These are phyloP conservation scores for Pseudochirops cupreus DNA, from an alignment of 2,797 vertebrate species.

Conservation along the genomic window DNA sequence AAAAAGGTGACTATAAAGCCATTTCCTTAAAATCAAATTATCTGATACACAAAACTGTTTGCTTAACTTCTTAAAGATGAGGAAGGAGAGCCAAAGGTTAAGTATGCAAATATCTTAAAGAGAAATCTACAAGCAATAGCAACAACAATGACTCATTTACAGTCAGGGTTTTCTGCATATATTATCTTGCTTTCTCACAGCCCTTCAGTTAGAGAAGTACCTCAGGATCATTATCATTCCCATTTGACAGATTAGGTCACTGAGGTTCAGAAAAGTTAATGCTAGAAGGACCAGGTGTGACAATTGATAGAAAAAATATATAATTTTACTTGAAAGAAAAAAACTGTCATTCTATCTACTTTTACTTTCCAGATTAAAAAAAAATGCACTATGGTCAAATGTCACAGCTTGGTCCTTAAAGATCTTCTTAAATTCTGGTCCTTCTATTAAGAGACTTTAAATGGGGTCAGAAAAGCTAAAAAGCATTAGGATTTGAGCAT, in stretches of 20 bases:
- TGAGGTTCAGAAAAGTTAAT: not conserved
- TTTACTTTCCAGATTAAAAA: not conserved
- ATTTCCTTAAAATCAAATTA: conserved; percentile 79
- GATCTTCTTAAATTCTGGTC: not conserved
- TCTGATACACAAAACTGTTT: conserved; percentile 73
- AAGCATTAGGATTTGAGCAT: not conserved
- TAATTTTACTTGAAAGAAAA: not conserved
- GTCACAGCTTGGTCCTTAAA: not conserved
- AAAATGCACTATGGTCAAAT: not conserved
- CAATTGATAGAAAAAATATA: not conserved
- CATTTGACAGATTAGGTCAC: not conserved
- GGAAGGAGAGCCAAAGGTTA: conserved; percentile 60
- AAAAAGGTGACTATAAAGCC: conserved; percentile 76
- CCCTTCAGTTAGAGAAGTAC: not conserved
- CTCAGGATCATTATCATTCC: not conserved
- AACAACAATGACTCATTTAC: not conserved
- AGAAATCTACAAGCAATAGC: not conserved
- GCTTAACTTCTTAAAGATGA: conserved; percentile 53
- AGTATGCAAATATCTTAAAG: not conserved
- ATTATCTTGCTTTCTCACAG: not conserved
- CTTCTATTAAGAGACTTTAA: not conserved
- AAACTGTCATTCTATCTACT: not conserved
- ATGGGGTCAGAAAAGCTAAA: not conserved
- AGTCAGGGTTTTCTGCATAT: not conserved
- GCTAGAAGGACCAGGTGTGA: not conserved